Conservation (phyloP, 2,797 vertebrate species). For the Tokudaia tokunoshimensis region DNA sequence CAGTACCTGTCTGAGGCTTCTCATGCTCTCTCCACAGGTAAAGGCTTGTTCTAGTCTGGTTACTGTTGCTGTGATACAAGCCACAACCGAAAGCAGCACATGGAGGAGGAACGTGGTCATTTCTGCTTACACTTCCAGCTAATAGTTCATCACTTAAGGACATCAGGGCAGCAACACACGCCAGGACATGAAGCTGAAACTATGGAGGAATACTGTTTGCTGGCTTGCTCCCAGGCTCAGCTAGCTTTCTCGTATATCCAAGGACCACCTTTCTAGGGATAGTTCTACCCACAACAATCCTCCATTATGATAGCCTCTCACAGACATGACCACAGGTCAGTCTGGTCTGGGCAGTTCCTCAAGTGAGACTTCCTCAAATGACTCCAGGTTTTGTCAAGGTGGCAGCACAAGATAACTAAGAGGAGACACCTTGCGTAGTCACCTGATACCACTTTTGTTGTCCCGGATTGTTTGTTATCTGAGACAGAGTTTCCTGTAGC, state of each 20-base stretch:
- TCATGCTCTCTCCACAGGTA: background rate
- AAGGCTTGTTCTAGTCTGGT: background rate
- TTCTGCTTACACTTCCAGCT: background rate
- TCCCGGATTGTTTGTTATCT: background rate
- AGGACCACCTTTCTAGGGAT: background rate
- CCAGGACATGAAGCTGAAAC: background rate
- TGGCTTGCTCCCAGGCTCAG: background rate
- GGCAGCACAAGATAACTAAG: background rate
- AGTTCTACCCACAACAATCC: background rate
- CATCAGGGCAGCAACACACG: background rate
- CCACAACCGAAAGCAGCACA: background rate
- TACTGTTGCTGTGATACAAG: background rate
- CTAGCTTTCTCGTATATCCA: background rate
- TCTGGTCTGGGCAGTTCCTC: background rate
- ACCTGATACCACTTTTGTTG: background rate
- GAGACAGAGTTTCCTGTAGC: background rate
- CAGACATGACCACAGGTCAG: background rate
- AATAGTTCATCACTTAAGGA: background rate
- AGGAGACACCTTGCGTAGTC: accelerated
- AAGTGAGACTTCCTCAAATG: background rate
- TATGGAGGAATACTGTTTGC: background rate
- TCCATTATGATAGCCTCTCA: background rate
- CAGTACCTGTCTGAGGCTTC: accelerated
- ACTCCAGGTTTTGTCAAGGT: background rate
- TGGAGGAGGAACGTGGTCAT: background rate